These are phyloP conservation scores for Aplocera efformata DNA, from an alignment of 2,888 invertebrate species.

Conservation along the genomic window DNA sequence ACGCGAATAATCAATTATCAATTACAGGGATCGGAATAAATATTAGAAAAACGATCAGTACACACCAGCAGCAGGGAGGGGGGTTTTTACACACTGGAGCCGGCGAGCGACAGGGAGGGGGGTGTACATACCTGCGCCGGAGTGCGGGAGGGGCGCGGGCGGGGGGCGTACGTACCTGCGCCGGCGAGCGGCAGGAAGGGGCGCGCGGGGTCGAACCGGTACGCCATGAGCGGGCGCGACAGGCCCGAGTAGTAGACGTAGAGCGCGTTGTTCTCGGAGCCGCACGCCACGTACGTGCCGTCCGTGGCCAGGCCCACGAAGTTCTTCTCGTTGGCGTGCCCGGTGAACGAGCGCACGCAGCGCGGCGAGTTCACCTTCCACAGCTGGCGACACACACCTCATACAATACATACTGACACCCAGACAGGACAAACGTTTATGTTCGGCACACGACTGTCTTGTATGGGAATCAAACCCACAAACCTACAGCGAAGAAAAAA, in stretches of 20 bases:
- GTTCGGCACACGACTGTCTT: no score
- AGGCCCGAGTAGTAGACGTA: constrained; percentile 95
- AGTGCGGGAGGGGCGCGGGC: no score
- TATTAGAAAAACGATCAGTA: no score
- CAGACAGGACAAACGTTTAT: constrained; percentile 76
- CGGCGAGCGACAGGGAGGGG: no score
- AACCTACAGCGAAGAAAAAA: no score
- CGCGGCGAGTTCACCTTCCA: constrained; percentile 92
- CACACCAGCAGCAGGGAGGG: no score
- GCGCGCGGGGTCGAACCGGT: constrained; percentile 91
- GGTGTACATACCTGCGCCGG: no score
- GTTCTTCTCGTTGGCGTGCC: constrained; percentile 97
- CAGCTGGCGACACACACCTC: constrained; percentile 56
- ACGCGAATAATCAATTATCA: no score
- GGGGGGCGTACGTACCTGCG: no score
- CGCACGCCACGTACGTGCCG: constrained; percentile 93
- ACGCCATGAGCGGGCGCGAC: constrained; percentile 91
- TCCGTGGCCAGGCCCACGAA: constrained; percentile 97
- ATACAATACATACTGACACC: constrained; percentile 61
- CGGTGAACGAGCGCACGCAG: constrained; percentile 91
- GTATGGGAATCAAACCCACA: no score
- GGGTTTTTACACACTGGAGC: no score
- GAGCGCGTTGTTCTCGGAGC: constrained; percentile 96
- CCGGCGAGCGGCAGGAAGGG: constrained; percentile 80
- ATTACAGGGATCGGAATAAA: no score